Conservation (phyloP, 2,797 vertebrate species). For the Coranthus polyacanthus region DNA sequence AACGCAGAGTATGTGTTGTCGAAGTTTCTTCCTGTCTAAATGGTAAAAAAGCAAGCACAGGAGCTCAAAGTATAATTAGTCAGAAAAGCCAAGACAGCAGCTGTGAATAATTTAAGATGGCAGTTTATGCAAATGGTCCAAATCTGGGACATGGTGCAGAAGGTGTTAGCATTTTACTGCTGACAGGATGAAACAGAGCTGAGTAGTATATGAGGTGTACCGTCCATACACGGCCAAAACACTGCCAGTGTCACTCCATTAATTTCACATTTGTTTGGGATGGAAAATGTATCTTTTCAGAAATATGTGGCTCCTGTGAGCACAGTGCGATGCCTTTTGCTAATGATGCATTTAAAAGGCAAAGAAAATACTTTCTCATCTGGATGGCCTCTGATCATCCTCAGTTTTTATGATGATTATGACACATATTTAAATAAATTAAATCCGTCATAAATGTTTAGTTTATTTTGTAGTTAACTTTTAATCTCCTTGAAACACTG, state of each 20-base stretch:
- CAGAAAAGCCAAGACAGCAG: slow-evolving; percentile 79
- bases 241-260: slow-evolving; percentile 62
- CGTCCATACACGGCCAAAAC: slow-evolving; percentile 44
- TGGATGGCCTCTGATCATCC: slow-evolving; percentile 27
- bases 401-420: slow-evolving; percentile 17
- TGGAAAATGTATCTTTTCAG: slow-evolving; percentile 40
- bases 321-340: not conserved
- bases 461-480: slow-evolving; percentile 24
- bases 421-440: slow-evolving; percentile 23
- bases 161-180: slow-evolving; percentile 77
- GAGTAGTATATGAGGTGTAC: slow-evolving; percentile 62
- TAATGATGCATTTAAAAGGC: slow-evolving; percentile 59
- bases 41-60: slow-evolving; percentile 53
- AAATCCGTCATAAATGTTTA: slow-evolving; percentile 3
- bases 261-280: slow-evolving; percentile 62
- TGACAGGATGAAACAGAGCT: slow-evolving; percentile 70
- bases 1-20: not conserved
- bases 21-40: slow-evolving; percentile 43
- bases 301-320: slow-evolving; percentile 23
- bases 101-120: slow-evolving; percentile 83
- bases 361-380: slow-evolving; percentile 22
- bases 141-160: slow-evolving; percentile 77
- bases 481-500: not conserved
- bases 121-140: slow-evolving; percentile 82
- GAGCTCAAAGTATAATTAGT: slow-evolving; percentile 81